Conservation (phyloP, 2,113 vertebrate species). For the Thinocorus orbignyianus region DNA sequence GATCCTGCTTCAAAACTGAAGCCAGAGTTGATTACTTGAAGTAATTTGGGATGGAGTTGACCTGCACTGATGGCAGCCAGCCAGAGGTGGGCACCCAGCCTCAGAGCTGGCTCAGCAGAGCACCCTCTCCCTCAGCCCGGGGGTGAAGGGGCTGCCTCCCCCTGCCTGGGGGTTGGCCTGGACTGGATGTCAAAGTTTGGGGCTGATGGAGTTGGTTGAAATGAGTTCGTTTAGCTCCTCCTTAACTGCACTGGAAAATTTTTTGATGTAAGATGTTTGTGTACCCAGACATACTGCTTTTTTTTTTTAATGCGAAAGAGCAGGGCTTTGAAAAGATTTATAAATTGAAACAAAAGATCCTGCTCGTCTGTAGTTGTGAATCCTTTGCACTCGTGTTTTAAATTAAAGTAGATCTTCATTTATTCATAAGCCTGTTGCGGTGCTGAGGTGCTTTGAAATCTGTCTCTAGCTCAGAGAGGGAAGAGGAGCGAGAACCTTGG, state of each 20-base stretch:
- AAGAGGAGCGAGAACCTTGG: background rate
- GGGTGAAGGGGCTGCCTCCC: too few relatives aligned
- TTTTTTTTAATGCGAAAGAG: constrained; percentile 45
- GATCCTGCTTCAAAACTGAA: constrained; percentile 63
- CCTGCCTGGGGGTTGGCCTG: background rate
- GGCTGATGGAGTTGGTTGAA: background rate
- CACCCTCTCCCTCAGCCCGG: background rate
- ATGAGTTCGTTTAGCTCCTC: constrained; percentile 30
- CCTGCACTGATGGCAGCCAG: constrained; percentile 2
- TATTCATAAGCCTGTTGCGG: constrained; percentile 36
- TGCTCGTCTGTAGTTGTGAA: constrained; percentile 75
- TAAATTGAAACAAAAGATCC: constrained; percentile 71
- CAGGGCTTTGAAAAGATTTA: constrained; percentile 67
- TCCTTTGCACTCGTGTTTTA: constrained; percentile 83
- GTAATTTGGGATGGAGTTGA: constrained; percentile 35
- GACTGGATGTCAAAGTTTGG: background rate
- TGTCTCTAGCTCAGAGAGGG: background rate
- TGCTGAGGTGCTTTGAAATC: background rate
- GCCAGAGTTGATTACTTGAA: constrained; percentile 61
- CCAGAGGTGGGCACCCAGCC: background rate
- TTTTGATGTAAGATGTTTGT: constrained; percentile 73
- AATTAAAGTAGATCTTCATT: constrained; percentile 80
- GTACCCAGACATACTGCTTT: constrained; percentile 56
- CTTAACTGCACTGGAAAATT: constrained; percentile 54
- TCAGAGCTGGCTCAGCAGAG: too few relatives aligned